phyloP scores from a whole-genome alignment of 53 echinoderm and acorn worm species.

The Patiria pectinifera region DNA sequence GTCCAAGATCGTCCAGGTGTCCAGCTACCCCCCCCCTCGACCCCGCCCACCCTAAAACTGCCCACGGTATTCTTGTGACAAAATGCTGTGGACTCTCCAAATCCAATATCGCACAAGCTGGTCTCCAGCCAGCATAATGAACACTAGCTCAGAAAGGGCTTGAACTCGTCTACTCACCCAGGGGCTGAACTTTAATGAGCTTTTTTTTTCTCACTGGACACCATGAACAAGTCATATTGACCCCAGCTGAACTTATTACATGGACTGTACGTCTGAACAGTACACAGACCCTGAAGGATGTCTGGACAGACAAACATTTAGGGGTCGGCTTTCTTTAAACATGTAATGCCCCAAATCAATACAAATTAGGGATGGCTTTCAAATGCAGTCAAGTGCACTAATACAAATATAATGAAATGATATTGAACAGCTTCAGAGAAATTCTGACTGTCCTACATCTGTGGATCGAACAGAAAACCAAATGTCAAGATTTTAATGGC shows the following conservation, averaged over 20 bases:
- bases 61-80: too few species aligned
- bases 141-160: neutral
- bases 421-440: too few species aligned
- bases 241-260: constrained; percentile 30
- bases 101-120: too few species aligned
- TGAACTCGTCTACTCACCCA: constrained; percentile 19
- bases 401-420: too few species aligned
- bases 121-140: neutral
- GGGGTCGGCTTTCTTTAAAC: neutral
- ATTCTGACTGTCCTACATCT: too few species aligned
- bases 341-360: constrained; percentile 22
- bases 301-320: constrained; percentile 47
- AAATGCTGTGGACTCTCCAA: too few species aligned
- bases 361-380: constrained; percentile 23
- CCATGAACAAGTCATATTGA: neutral
- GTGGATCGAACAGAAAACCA: too few species aligned
- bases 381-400: neutral
- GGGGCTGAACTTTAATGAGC: neutral
- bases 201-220: neutral
- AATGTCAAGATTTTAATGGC: too few species aligned
- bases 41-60: too few species aligned
- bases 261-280: neutral
- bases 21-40: too few species aligned
- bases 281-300: constrained; percentile 11
- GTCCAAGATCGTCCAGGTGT: too few species aligned